Evolutionary conservation across 2,888 invertebrate species (phyloP).

Genomic region (Prosopocoilus inquinatus): DNA sequence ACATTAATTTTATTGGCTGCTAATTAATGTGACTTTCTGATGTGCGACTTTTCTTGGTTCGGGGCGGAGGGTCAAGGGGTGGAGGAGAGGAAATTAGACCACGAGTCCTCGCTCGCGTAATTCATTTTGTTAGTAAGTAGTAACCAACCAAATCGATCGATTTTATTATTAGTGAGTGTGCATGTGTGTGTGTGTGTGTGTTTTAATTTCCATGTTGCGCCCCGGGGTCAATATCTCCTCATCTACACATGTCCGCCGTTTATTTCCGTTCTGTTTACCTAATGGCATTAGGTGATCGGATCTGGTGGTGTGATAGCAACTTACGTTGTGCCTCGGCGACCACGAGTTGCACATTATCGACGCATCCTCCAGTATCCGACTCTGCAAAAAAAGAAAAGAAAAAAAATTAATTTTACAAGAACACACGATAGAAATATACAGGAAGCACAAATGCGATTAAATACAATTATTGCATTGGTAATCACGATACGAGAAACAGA

Average conservation of each 20-base stretch:
- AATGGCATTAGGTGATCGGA: neutral
- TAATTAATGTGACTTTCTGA: too few relatives aligned
- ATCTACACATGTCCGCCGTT: neutral
- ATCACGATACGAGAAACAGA: too few relatives aligned
- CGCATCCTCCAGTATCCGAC: conserved; percentile 86
- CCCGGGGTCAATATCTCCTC: neutral
- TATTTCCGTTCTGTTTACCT: neutral
- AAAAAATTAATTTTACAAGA: too few relatives aligned
- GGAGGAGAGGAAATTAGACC: neutral
- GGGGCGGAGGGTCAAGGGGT: too few relatives aligned
- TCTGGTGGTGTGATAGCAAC: conserved; percentile 47
- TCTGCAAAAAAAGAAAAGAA: conserved; percentile 60
- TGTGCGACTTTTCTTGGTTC: neutral
- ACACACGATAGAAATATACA: too few relatives aligned
- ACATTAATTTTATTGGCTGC: too few relatives aligned
- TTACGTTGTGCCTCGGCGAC: conserved; percentile 88
- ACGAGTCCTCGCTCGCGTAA: neutral
- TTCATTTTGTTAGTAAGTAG: conserved; percentile 1
- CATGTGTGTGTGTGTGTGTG: conserved; percentile 1
- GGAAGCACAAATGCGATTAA: too few relatives aligned
- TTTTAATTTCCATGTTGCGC: neutral
- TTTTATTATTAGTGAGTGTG: conserved; percentile 1
- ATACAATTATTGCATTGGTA: too few relatives aligned
- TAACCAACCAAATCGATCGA: neutral
- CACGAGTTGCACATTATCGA: conserved; percentile 90